Percentiles rank a stretch among this genome's conserved stretches.
phyloP scores from a whole-genome alignment of 2,113 vertebrate species.

The Oostethus manadensis region DNA sequence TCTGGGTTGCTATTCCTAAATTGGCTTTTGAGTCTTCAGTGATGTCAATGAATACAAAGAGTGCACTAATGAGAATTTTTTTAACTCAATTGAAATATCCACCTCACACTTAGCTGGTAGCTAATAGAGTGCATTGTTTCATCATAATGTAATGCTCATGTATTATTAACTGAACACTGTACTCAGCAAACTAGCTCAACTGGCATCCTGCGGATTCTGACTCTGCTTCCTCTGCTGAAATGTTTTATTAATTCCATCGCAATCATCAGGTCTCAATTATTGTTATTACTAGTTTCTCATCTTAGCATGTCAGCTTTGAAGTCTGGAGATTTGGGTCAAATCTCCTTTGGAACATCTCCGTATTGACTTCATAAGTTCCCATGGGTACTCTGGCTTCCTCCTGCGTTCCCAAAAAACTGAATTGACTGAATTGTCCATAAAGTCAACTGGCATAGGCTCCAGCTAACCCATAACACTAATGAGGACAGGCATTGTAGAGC shows the following conservation, averaged over 20 bases:
- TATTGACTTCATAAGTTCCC: too few species aligned
- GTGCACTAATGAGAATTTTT: neutral
- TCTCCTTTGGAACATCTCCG: too few species aligned
- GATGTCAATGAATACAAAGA: neutral
- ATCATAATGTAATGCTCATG: slow-evolving; percentile 7
- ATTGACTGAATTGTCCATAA: too few species aligned
- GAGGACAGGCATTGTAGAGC: too few species aligned
- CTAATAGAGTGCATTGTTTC: neutral
- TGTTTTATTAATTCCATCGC: neutral
- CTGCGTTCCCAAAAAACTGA: too few species aligned
- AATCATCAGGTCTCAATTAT: neutral
- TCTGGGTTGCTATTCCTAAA: neutral
- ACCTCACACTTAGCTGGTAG: neutral
- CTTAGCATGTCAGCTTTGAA: too few species aligned
- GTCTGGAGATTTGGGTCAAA: too few species aligned
- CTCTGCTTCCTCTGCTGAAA: neutral
- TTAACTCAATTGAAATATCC: neutral
- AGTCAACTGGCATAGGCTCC: too few species aligned
- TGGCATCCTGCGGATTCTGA: slow-evolving; percentile 19
- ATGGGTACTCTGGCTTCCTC: too few species aligned
- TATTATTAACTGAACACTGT: slow-evolving; percentile 8
- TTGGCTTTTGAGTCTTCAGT: neutral
- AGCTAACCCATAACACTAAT: too few species aligned
- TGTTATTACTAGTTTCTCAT: too few species aligned
- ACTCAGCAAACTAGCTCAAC: slow-evolving; percentile 7